Base-by-base conservation (phyloP, 2,113 vertebrate species). In the rabbit (Oryctolagus cuniculus) region DNA sequence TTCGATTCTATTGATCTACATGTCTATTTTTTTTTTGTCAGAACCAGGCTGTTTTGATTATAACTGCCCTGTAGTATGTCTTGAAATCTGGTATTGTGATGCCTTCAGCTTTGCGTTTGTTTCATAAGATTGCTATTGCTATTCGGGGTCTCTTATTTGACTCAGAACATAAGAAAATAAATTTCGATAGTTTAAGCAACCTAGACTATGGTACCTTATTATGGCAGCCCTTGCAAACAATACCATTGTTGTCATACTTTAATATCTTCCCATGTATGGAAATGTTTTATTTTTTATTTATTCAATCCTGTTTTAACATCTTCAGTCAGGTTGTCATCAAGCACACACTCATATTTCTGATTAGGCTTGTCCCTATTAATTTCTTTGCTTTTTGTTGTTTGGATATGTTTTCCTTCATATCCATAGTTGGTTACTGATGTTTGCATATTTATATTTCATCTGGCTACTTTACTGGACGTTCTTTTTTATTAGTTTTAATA, bases 401-500 rank as follows among this genome's bases (percentile, higher is more conserved):
- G 10, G 3, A n/a, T 70, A 31, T 75, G 31, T 70, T 74, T 89
- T 63, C 25, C 17, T 63, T 79, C 69, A 22, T 79, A 53, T 70
- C 82, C 61, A 44, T 19, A 85, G n/a, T 53, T 80, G 22, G 3
- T 36, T 70, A 55, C 36, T 82, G 5, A 53, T 86, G 89, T 91
- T 96, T 77, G 7, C 31, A 77, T 72, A 75, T 63, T 75, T 81
- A 27, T 63, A 36, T 72, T 72, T 91, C 79, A 79, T 85, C 15
- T 94, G 58, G 11, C 11, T 66, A 77, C 4, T 51, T 79, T 79
- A 69, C 17, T 80, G 15, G 13, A 74, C 6, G 31, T 44, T 88
- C 10, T 74, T 66, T 69, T 63, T 74, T 66, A 74, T 69, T 85
- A 85, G 16, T 80, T 87, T 82, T 77, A 82, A 29, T 82, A 10